Evolutionary conservation across 1,140 invertebrate species (phyloP).

Genomic region (Halyomorpha halys): DNA sequence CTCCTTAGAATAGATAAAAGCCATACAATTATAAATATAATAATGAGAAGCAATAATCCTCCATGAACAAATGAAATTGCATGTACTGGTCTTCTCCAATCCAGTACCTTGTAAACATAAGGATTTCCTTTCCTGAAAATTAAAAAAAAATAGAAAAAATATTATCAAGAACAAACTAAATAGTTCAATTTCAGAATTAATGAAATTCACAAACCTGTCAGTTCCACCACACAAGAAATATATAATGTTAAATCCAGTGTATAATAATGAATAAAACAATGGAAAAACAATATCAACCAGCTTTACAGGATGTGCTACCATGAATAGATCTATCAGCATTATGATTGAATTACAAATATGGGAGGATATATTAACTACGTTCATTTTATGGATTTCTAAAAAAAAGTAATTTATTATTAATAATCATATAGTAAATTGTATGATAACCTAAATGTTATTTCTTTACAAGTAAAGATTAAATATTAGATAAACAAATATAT

Average conservation of each 20-base stretch:
- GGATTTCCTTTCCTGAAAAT: constrained; percentile 8
- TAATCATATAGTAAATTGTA: not conserved
- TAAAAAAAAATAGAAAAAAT: not conserved
- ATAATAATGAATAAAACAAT: not conserved
- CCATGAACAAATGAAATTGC: not conserved
- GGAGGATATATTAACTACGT: not conserved
- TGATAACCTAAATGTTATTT: not conserved
- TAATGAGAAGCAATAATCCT: not conserved
- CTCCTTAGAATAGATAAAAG: not conserved
- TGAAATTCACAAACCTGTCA: not conserved
- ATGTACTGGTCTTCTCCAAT: not conserved
- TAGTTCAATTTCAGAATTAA: not conserved
- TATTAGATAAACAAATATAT: not conserved
- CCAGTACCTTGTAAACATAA: not conserved
- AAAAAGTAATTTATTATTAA: not conserved
- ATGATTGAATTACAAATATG: not conserved
- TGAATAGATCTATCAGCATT: not conserved
- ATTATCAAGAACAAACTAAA: not conserved
- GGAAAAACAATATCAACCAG: not conserved
- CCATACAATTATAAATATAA: not conserved
- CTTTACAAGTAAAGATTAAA: not conserved
- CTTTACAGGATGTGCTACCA: not conserved
- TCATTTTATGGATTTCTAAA: constrained; percentile 1
- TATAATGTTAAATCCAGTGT: not conserved
- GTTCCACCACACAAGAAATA: constrained; percentile 1